These are phyloP conservation scores for Griposia aprilina DNA, from an alignment of 2,888 invertebrate genomes.

Conservation along the genomic window DNA sequence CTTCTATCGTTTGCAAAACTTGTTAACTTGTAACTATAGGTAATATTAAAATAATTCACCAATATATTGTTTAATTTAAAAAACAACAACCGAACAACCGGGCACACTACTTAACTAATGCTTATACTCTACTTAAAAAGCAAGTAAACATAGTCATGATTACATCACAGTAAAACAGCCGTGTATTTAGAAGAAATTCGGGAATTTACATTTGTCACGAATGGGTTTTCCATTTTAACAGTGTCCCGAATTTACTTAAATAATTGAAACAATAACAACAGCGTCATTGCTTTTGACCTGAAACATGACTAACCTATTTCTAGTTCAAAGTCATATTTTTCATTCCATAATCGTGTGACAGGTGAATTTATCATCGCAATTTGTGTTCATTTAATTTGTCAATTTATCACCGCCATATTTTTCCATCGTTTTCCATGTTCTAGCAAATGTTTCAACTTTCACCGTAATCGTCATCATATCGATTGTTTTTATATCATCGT, in stretches of 20 bases:
- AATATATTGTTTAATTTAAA: background rate
- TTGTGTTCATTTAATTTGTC: slow-evolving; percentile 21
- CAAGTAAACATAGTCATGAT: slow-evolving; percentile 22
- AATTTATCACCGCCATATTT: slow-evolving; percentile 23
- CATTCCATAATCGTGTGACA: background rate
- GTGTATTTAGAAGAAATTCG: slow-evolving; percentile 3
- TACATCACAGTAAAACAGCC: background rate
- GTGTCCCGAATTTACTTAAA: slow-evolving; percentile 21
- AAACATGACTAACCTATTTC: slow-evolving; percentile 42
- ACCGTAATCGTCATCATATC: slow-evolving; percentile 15
- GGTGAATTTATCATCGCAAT: slow-evolving; percentile 32
- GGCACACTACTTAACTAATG: slow-evolving; percentile 16
- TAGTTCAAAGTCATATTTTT: slow-evolving; percentile 29
- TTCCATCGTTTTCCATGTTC: slow-evolving; percentile 1
- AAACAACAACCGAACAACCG: background rate
- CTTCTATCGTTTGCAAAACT: slow-evolving; percentile 8
- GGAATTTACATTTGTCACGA: slow-evolving; percentile 46
- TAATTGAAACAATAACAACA: slow-evolving; percentile 10
- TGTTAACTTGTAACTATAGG: background rate
- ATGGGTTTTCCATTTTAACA: slow-evolving; percentile 46
- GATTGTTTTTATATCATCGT: slow-evolving; percentile 37
- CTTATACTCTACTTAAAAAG: slow-evolving; percentile 24
- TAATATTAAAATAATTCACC: background rate
- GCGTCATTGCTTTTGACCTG: slow-evolving; percentile 15
- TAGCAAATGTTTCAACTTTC: background rate